Evolutionary conservation across 1,140 invertebrate genomes (phyloP).

Genomic region (Doryteuthis pealeii): DNA sequence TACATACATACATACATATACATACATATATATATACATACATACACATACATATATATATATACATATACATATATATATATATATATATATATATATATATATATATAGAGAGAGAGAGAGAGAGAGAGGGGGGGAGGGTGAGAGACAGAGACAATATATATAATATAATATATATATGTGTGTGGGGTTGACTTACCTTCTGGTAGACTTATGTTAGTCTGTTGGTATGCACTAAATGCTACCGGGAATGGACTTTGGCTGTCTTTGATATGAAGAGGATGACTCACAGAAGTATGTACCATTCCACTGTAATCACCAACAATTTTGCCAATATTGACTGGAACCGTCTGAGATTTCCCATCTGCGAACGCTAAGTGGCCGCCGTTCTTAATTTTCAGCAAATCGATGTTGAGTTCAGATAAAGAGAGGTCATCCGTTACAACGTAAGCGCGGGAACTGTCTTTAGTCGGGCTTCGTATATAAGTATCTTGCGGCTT

Average conservation of each 20-base stretch:
- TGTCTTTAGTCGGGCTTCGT: constrained; percentile 31
- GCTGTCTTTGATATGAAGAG: constrained; percentile 31
- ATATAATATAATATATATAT: no score
- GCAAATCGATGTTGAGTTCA: constrained; percentile 33
- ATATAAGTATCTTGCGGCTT: constrained; percentile 33
- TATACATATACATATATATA: no score
- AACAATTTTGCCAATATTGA: constrained; percentile 36
- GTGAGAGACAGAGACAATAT: no score
- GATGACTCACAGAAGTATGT: constrained; percentile 35
- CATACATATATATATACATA: no score
- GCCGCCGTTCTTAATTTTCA: constrained; percentile 33
- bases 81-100: no score
- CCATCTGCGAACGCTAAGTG: constrained; percentile 38
- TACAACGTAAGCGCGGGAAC: constrained; percentile 36
- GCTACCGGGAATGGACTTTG: constrained; percentile 42
- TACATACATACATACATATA: no score
- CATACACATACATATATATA: no score
- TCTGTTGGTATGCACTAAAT: constrained; percentile 39
- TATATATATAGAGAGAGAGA: no score
- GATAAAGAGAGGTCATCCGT: constrained; percentile 20
- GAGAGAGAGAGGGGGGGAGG: no score
- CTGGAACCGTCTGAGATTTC: constrained; percentile 15
- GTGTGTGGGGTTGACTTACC: constrained; percentile 22
- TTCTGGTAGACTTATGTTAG: constrained; percentile 33
- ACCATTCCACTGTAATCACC: constrained; percentile 45